These are phyloP conservation scores for Scaeva pyrastri DNA, from an alignment of 2,888 invertebrate genomes.

Conservation along the genomic window DNA sequence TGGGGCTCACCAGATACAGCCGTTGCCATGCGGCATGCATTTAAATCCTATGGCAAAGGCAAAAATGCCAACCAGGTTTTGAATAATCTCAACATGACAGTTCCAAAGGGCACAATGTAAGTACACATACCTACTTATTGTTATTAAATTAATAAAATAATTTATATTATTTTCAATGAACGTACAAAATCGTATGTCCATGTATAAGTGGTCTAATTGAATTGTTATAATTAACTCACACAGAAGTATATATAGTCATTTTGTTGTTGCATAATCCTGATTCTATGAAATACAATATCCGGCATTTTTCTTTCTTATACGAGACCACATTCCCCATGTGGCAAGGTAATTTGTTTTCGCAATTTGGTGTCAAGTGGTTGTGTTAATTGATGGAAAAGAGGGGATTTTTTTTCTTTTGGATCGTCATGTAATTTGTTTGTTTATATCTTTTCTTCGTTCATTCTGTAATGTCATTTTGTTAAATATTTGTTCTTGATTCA, in stretches of 20 bases:
- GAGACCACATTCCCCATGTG: slow-evolving; percentile 14
- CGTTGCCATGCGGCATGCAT: slow-evolving; percentile 93
- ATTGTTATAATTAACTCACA: slow-evolving; percentile 2
- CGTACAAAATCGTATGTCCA: not conserved
- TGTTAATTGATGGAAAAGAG: slow-evolving; percentile 18
- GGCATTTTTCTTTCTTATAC: slow-evolving; percentile 2
- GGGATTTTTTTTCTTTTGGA: not conserved
- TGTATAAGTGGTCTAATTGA: slow-evolving; percentile 8
- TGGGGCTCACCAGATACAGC: slow-evolving; percentile 87
- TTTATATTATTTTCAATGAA: not conserved
- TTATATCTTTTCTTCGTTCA: not conserved
- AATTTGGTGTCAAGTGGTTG: slow-evolving; percentile 44
- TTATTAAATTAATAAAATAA: not conserved
- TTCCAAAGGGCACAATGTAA: slow-evolving; percentile 97
- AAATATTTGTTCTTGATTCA: slow-evolving; percentile 7
- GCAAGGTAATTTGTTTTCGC: slow-evolving; percentile 19
- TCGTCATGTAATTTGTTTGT: slow-evolving; percentile 26
- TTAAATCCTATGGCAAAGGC: slow-evolving; percentile 95
- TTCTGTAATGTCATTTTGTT: slow-evolving; percentile 16
- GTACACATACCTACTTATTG: slow-evolving; percentile 82
- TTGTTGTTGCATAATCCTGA: slow-evolving; percentile 8
- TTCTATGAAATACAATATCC: slow-evolving; percentile 26
- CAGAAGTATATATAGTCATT: not conserved
- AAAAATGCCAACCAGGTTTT: slow-evolving; percentile 94
- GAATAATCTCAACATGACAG: slow-evolving; percentile 95